Conservation (phyloP, 2,797 vertebrate species). For the Catostomus latipinnis region DNA sequence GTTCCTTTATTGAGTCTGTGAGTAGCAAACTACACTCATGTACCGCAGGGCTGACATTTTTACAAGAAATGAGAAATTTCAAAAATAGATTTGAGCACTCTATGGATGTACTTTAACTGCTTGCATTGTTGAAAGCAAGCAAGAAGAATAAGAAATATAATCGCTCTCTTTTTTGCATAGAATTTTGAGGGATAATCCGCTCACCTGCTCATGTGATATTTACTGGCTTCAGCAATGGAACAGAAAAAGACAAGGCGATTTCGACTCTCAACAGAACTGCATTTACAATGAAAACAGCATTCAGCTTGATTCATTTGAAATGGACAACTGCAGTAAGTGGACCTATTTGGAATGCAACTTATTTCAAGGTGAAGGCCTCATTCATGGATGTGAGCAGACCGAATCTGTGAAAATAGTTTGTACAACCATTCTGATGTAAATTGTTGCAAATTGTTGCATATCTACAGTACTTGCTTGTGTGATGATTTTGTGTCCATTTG, state of each 20-base stretch:
- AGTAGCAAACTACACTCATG: constrained; percentile 69
- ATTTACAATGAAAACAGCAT: constrained; percentile 54
- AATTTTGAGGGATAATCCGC: constrained; percentile 85
- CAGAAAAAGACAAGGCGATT: constrained; percentile 64
- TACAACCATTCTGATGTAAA: neutral
- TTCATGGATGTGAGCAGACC: too few species aligned
- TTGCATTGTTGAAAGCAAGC: constrained; percentile 6
- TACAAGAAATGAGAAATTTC: neutral
- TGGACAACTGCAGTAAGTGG: constrained; percentile 82
- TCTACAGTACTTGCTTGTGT: too few species aligned
- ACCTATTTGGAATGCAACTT: constrained; percentile 1
- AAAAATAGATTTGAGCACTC: neutral
- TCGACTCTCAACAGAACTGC: constrained; percentile 78
- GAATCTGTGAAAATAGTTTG: too few species aligned
- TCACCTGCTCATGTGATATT: constrained; percentile 87
- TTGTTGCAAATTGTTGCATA: too few species aligned
- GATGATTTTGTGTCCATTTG: too few species aligned
- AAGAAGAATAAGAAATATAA: neutral
- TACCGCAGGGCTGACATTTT: neutral
- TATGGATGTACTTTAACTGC: neutral
- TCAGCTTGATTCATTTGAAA: constrained; percentile 64
- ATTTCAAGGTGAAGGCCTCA: neutral
- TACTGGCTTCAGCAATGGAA: constrained; percentile 91
- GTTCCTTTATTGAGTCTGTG: constrained; percentile 89
- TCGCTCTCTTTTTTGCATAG: constrained; percentile 66